Evolutionary conservation across 2,797 vertebrate species (phyloP), one percentile per base, ranked within the genome.

Genomic region (Molossus molossus): DNA sequence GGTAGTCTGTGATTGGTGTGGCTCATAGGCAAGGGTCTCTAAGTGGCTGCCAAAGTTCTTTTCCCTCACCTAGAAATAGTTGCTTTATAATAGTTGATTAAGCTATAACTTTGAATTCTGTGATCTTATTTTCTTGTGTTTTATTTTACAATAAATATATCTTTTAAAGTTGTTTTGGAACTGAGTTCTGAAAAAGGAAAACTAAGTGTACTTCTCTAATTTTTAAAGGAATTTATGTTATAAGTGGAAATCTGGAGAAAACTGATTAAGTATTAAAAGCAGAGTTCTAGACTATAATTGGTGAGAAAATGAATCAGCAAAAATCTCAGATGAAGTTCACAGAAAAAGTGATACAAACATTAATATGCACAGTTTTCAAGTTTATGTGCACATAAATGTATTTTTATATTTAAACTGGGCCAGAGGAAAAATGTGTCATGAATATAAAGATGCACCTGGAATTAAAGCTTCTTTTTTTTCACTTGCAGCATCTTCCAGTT

Each of bases 361-460:
- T 86, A 45, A 8, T 13, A 29, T 64, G 6, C 4, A 65, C 27
- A 40, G 8, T 88, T 72, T 55, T 90, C 23, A 72, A 87, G 33
- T 40, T 18, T 29, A n/a, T 5, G n/a, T 9, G 29, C 10, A 70
- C 45, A 25, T 62, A 17, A 27, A 53, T 14, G 4, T 80, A 73
- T 37, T 79, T 91, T 81, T 83, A 85, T 83, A 33, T 33, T 27
- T 45, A n/a, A 69, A 37, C 23, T 72, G 29, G 21, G 25, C 29
- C 48, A 87, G 37, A 67, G 40, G 2, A 88, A 91, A 93, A 55
- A 73, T 67, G 50, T 55, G 20, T 85, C 45, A 69, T 81, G 89
- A 70, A 87, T 90, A 29, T 65, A 57, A 96, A 87, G 48, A 90
- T 83, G 45, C 14, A 93, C 37, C 75, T 93, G 18, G 11, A 72